These are phyloP conservation scores for Gallinago media DNA, from an alignment of 2,113 vertebrate species.

Conservation along the genomic window DNA sequence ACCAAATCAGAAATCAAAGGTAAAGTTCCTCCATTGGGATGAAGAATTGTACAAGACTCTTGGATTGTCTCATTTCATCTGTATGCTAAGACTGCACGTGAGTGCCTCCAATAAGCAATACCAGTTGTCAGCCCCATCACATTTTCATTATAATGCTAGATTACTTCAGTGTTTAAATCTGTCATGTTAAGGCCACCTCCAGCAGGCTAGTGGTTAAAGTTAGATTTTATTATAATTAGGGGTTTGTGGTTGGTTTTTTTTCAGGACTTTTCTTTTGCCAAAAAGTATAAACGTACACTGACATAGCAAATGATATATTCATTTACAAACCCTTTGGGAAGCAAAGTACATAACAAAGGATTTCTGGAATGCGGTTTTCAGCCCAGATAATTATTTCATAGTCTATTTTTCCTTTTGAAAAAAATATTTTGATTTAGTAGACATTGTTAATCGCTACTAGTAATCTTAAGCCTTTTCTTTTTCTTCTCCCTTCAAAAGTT, in stretches of 20 bases:
- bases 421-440: neutral
- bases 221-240: constrained; percentile 35
- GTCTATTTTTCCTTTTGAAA: constrained; percentile 21
- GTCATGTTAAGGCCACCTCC: constrained; percentile 36
- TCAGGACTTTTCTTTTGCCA: constrained; percentile 60
- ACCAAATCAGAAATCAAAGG: neutral
- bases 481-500: constrained; percentile 13
- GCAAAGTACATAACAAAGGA: constrained; percentile 52
- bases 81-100: neutral
- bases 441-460: constrained; percentile 25
- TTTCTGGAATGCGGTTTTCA: constrained; percentile 33
- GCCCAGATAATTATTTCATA: constrained; percentile 34
- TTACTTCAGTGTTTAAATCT: neutral
- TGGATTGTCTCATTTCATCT: neutral
- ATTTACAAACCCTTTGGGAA: constrained; percentile 63
- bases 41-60: neutral
- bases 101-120: neutral
- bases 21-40: neutral
- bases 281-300: constrained; percentile 31
- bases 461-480: neutral
- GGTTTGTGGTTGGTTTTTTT: neutral
- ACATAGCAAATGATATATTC: constrained; percentile 57
- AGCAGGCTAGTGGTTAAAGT: neutral
- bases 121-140: neutral
- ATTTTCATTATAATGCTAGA: neutral